Evolutionary conservation across 2,797 vertebrate species (phyloP).

Genomic region (Passerculus sandwichensis): DNA sequence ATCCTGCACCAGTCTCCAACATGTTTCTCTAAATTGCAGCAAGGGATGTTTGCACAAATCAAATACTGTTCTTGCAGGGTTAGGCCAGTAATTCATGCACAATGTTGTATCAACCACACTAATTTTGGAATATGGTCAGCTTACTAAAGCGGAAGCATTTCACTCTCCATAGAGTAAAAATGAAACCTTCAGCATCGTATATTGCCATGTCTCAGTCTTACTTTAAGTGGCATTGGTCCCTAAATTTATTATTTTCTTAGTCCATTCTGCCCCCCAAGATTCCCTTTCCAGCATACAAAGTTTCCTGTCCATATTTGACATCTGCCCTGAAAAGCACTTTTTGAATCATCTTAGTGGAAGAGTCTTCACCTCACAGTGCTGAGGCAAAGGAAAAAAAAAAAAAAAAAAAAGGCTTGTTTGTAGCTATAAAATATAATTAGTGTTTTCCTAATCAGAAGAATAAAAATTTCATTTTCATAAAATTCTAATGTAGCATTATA

Average conservation of each 20-base stretch:
- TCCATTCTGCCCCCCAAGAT: not conserved
- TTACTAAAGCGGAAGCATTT: slow-evolving; percentile 55
- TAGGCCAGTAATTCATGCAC: slow-evolving; percentile 66
- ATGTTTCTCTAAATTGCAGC: slow-evolving; percentile 70
- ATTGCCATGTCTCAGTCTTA: slow-evolving; percentile 50
- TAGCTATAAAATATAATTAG: slow-evolving; percentile 40
- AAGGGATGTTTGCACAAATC: slow-evolving; percentile 74
- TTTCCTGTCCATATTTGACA: slow-evolving; percentile 49
- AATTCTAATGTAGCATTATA: slow-evolving; percentile 16
- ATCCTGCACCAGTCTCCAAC: slow-evolving; percentile 21
- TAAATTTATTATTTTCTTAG: slow-evolving; percentile 48
- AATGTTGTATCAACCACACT: slow-evolving; percentile 15
- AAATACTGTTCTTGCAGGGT: slow-evolving; percentile 61
- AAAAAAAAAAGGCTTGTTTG: not conserved
- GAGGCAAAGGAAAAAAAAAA: not conserved
- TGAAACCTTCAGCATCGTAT: slow-evolving; percentile 24
- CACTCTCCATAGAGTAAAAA: slow-evolving; percentile 67
- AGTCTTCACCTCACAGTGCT: slow-evolving; percentile 15
- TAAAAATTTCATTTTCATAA: slow-evolving; percentile 50
- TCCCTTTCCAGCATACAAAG: slow-evolving; percentile 22
- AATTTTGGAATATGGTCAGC: slow-evolving; percentile 46
- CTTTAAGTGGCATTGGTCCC: slow-evolving; percentile 59
- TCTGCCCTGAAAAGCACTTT: slow-evolving; percentile 62
- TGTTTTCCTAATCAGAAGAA: slow-evolving; percentile 41
- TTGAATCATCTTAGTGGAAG: slow-evolving; percentile 51